Evolutionary conservation across 2,888 invertebrate species (phyloP).

Genomic region (Drosophila engyochracea): DNA sequence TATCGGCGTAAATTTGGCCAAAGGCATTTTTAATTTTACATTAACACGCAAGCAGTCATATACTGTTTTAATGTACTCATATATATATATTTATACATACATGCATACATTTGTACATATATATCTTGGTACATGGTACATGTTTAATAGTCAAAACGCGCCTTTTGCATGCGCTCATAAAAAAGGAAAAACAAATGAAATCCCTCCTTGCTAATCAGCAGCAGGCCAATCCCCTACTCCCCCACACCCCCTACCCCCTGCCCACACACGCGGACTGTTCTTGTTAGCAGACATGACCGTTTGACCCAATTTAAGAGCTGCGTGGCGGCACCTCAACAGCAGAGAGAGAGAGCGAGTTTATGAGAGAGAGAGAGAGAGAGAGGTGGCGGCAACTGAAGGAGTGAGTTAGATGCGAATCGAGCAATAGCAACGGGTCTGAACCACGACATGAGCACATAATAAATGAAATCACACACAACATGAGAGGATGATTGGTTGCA

Average conservation of each 20-base stretch:
- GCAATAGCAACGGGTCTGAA: constrained; percentile 44
- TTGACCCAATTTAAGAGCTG: constrained; percentile 83
- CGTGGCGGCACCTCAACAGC: constrained; percentile 52
- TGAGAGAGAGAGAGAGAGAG: not conserved
- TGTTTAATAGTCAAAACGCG: constrained; percentile 63
- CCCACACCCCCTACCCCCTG: not conserved
- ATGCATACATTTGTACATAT: not conserved
- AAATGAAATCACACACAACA: constrained; percentile 50
- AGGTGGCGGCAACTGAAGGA: constrained; percentile 53
- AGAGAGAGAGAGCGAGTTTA: not conserved
- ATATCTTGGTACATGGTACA: constrained; percentile 12
- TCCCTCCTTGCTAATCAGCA: not conserved
- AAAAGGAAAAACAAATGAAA: constrained; percentile 43
- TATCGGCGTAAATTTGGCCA: not conserved
- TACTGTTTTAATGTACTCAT: not conserved
- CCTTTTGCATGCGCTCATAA: constrained; percentile 62
- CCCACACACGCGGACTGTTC: constrained; percentile 29
- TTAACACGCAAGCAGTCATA: constrained; percentile 3
- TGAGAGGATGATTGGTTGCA: constrained; percentile 5
- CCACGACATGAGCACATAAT: constrained; percentile 44
- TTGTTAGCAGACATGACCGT: constrained; percentile 82
- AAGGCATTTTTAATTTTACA: constrained; percentile 1
- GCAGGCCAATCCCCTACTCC: constrained; percentile 18
- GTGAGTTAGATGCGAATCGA: constrained; percentile 73
- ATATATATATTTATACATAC: not conserved